These are phyloP conservation scores for Datnioides undecimradiatus DNA, from an alignment of 2,113 vertebrate species.

Conservation along the genomic window DNA sequence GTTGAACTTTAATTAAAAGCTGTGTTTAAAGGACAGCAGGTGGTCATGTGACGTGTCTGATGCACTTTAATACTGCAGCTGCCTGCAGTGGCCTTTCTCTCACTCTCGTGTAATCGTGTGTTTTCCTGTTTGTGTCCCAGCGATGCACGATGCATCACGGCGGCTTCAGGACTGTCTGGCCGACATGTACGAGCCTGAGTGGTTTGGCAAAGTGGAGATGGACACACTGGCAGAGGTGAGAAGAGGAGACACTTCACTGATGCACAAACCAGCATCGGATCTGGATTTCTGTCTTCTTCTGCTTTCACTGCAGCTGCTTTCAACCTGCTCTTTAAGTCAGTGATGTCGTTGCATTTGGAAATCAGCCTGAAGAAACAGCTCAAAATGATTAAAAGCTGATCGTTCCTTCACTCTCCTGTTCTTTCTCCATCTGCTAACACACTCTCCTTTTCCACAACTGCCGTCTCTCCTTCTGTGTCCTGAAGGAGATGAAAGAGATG, in stretches of 20 bases:
- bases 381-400: not conserved
- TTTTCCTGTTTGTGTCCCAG: conserved; percentile 74
- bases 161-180: conserved; percentile 95
- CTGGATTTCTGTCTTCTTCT: too few species aligned
- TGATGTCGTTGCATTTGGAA: too few species aligned
- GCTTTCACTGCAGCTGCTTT: not conserved
- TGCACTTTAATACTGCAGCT: not conserved
- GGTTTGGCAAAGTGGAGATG: conserved; percentile 95
- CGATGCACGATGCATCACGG: conserved; percentile 97
- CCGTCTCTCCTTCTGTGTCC: conserved; percentile 54
- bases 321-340: too few species aligned
- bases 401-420: not conserved
- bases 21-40: too few species aligned
- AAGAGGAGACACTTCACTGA: not conserved
- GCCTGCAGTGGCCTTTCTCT: too few species aligned
- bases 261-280: not conserved
- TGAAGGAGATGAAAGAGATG: conserved; percentile 85
- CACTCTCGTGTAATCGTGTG: not conserved
- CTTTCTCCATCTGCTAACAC: conserved; percentile 25
- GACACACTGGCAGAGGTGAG: conserved; percentile 91
- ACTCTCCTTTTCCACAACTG: conserved; percentile 41
- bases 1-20: too few species aligned
- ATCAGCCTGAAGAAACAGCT: too few species aligned
- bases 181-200: conserved; percentile 96
- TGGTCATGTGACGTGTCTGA: too few species aligned